Evolutionary conservation across 2,888 invertebrate genomes (phyloP), one percentile per base, ranked within the genome.

Genomic region (Congeria kusceri): DNA sequence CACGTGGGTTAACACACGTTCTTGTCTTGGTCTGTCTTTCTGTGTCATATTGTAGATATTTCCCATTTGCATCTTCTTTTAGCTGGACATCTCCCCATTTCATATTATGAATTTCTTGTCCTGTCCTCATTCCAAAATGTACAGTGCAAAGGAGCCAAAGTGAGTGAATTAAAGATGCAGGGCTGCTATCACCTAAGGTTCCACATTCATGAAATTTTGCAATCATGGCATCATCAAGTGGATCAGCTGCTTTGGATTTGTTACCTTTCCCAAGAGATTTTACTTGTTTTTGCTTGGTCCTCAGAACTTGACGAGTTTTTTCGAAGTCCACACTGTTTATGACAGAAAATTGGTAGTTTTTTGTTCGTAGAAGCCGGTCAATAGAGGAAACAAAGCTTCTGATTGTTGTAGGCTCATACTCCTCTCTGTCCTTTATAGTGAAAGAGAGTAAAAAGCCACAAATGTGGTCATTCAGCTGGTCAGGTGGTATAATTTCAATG

Each of bases 351-450:
- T 80, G 80, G 29, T 83, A 86, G 46, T 80, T 78, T 62, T 82
- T 84, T 20, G 67, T 65, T 62, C 80, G 78, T 11, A 88, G 74
- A 57, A 86, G 83, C 3, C 88, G 61, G 59, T 88, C 86, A 46
- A 88, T 78, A 39, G 85, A 86, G 3, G 80, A 80, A 27, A 87
- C 75, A 77, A 86, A 86, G 0, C 85, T 83, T n/a, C 87, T 59
- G 49, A 89, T 53, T 18, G 81, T 85, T 27, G 81, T 84, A 3
- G 87, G 86, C 72, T 88, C 88, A 68, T 88, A 88, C 57, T 87
- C 87, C 18, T 76, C 78, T 1, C 86, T 87, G 70, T 87, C 83
- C 27, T 78, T 70, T 75, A 86, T 88, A 25, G 78, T 68, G 13
- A 85, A 86, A 9, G 79, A 83, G 53, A 86, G 49, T 39, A 86